phyloP scores from a whole-genome alignment of 1,140 invertebrate species.

The Scaptomyza pallida region DNA sequence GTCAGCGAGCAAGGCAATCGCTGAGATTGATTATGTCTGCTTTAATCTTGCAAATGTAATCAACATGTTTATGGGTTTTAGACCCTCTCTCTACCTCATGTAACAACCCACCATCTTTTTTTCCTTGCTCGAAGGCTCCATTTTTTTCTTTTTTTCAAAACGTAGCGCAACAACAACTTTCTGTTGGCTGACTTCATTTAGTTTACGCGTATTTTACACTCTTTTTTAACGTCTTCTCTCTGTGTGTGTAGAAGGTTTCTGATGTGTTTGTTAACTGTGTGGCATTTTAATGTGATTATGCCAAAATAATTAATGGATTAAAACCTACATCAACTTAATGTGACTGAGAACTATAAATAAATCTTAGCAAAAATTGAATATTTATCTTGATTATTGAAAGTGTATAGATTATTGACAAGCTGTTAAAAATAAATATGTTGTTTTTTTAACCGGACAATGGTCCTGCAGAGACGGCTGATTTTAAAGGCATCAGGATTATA shows the following conservation, averaged over 20 bases:
- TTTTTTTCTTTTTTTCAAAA: slow-evolving; percentile 1
- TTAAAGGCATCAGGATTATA: no score
- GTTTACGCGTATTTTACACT: slow-evolving; percentile 21
- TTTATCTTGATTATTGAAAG: no score
- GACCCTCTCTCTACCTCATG: background rate
- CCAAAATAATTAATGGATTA: slow-evolving; percentile 1
- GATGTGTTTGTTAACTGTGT: background rate
- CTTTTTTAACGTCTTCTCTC: slow-evolving; percentile 6
- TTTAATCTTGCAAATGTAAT: slow-evolving; percentile 64
- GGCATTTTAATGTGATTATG: slow-evolving; percentile 22
- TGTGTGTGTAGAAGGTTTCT: background rate
- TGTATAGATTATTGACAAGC: no score
- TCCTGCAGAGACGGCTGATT: no score
- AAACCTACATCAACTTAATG: no score
- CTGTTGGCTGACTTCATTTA: slow-evolving; percentile 46
- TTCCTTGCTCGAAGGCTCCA: background rate
- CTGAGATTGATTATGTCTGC: slow-evolving; percentile 67
- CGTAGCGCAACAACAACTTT: slow-evolving; percentile 31
- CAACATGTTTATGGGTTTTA: slow-evolving; percentile 45
- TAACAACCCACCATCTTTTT: background rate
- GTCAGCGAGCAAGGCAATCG: slow-evolving; percentile 48
- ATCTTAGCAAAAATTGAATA: no score
- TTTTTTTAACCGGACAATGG: no score
- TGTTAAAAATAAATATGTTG: no score
- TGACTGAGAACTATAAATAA: no score